Conservation (phyloP, 2,888 invertebrate genomes). For the Watsonalla binaria region DNA sequence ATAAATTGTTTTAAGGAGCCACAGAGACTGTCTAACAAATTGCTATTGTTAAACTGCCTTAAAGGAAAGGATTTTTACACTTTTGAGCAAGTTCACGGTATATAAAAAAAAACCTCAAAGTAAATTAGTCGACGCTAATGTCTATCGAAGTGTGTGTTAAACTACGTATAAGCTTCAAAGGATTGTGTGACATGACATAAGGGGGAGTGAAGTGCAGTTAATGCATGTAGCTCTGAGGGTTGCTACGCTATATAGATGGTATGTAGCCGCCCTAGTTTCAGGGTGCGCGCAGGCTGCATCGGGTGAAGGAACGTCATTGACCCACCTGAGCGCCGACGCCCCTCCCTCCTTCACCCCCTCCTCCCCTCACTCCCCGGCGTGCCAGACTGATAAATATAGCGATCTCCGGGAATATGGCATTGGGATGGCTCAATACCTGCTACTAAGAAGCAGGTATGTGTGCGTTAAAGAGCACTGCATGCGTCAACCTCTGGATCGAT, state of each 20-base stretch:
- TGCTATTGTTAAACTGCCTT: no score
- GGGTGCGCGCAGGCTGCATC: conserved; percentile 51
- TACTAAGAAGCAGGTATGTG: conserved; percentile 3
- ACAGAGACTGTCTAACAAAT: no score
- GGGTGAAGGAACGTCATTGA: conserved; percentile 70
- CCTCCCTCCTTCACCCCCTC: conserved; percentile 21
- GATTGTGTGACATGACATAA: conserved; percentile 4
- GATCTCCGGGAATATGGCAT: conserved; percentile 63
- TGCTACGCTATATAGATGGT: conserved; percentile 9
- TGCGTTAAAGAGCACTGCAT: conserved; percentile 17
- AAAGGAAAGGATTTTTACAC: no score
- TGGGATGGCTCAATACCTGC: conserved; percentile 39
- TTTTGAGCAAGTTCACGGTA: no score
- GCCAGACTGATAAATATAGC: conserved; percentile 55
- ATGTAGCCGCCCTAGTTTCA: conserved; percentile 61
- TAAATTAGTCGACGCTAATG: no score
- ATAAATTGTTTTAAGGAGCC: no score
- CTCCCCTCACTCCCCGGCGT: conserved; percentile 7
- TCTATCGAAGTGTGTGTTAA: neutral
- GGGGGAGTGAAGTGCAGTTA: conserved; percentile 4
- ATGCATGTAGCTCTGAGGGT: neutral
- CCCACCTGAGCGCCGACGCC: conserved; percentile 50
- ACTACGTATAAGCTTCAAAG: neutral
- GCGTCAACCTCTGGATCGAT: conserved; percentile 20
- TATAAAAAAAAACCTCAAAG: no score